Base-by-base conservation (phyloP, 1,140 invertebrate genomes). In the Conus betulinus region DNA sequence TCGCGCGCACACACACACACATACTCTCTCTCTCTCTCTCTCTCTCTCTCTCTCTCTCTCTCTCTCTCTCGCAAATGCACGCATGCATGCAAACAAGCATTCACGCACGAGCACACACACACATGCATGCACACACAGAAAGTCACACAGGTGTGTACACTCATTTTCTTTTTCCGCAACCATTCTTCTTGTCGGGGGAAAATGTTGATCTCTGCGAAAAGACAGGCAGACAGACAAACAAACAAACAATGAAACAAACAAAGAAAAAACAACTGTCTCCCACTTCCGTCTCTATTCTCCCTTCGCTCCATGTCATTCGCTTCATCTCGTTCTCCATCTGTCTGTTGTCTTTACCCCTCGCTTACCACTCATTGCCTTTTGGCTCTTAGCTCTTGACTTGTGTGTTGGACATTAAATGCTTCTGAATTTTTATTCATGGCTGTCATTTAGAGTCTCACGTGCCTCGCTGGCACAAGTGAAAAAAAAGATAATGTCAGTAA, bases 1-100 rank as follows among this genome's bases (percentile, higher is more conserved):
- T 20, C 60, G 11, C 60, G 11, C 67, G 67, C 67, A 57, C 81
- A 78, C 76, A 78, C 76, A 78, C 76, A 78, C 27, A 78, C 11
- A 17, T 6, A 17, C 67, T 5, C 67, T 5, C 67, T 74, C 67
- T 74, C 67, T 74, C 67, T 74, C 7, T 39, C 39, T 74, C 67
- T 74, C 67, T 74, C 67, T 74, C 67, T 74, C 67, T 74, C 67
- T 74, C 67, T 74, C 67, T 74, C 67, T 74, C 13, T 74, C 11
- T 20, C 67, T 23, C 20, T 15, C 20, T 7, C n/a, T 25, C 39
- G 39, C 39, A 39, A 39, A 39, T 39, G 39, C 39, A 39, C 39
- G 39, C 39, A 39, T 39, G 39, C 39, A n/a, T n/a, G n/a, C n/a
- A n/a, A n/a, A n/a, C n/a, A 39, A 39, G 39, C 39, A 39, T 39